Evolutionary conservation across 2,113 vertebrate genomes (phyloP).

Genomic region (Nerophis ophidion): DNA sequence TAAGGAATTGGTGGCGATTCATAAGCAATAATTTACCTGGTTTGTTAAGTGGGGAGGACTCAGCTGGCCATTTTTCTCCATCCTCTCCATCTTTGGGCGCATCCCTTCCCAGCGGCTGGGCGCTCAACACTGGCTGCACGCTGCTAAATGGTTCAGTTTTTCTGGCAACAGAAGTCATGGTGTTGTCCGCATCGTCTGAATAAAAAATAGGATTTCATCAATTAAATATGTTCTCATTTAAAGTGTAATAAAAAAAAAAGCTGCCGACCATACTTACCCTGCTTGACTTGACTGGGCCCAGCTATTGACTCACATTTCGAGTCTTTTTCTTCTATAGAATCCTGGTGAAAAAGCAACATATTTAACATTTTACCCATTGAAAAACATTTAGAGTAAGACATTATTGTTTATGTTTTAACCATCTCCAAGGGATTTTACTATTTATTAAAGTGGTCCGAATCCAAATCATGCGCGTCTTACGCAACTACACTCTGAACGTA

Average conservation of each 20-base stretch:
- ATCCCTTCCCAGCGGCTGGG: conserved; percentile 33
- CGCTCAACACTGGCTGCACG: conserved; percentile 8
- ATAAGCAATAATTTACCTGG: conserved; percentile 44
- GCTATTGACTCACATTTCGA: conserved; percentile 23
- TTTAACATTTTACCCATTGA: background rate
- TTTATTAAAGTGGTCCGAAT: background rate
- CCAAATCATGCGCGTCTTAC: background rate
- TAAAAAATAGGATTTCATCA: conserved; percentile 1
- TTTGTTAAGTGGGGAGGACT: conserved; percentile 44
- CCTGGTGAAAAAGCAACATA: conserved; percentile 28
- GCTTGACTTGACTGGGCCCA: conserved; percentile 31
- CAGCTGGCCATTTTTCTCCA: conserved; percentile 25
- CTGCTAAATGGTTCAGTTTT: conserved; percentile 38
- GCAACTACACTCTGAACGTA: too few species aligned
- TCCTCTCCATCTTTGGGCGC: conserved; percentile 31
- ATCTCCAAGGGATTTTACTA: background rate
- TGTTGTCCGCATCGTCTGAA: conserved; percentile 40
- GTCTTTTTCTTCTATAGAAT: conserved; percentile 25
- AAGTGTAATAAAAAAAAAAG: background rate
- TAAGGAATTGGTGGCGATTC: background rate
- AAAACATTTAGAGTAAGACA: too few species aligned
- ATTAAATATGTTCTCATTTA: background rate
- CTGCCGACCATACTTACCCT: conserved; percentile 23
- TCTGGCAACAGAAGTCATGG: conserved; percentile 14
- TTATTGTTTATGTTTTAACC: background rate